Base-by-base conservation (phyloP, 2,888 invertebrate species). In the Eupithecia tripunctaria region DNA sequence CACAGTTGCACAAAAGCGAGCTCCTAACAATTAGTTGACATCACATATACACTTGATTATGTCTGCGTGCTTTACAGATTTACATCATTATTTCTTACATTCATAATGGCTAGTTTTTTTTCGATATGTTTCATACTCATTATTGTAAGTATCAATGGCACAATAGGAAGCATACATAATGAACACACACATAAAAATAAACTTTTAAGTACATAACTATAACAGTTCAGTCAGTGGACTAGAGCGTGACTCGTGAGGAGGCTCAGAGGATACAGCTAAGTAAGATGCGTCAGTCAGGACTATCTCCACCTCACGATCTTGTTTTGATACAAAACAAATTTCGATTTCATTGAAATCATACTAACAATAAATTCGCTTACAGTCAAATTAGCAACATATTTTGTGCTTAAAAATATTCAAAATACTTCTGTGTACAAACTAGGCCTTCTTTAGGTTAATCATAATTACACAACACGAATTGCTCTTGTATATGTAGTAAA, bases 271-370 rank as follows among this genome's bases (percentile, higher is more conserved):
- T n/a, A n/a, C n/a, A n/a, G n/a, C n/a, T n/a, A n/a, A n/a, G n/a
- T n/a, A n/a, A n/a, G n/a, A n/a, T n/a, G n/a, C n/a, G n/a, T n/a
- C n/a, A n/a, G n/a, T n/a, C 10, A 14, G 14, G 12, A 43, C 18
- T 43, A 32, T 6, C 32, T 5, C 43, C 18, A n/a, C 18, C n/a
- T 43, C 47, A 59, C 51, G 29, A 6, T 18, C 6, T 4, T 82
- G 92, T 92, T 92, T 92, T 92, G 91, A 92, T 91, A 82, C 92
- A 93, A 92, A 93, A 92, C 92, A 89, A 78, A 59, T 59, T 59
- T n/a, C 75, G 87, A 92, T 91, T 92, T 91, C 92, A 87, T 78
- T 84, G 92, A 92, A 92, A 92, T 90, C 89, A 27, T 59, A 27
- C 7, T 59, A 27, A 56, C 4, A 27, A 59, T 27, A 27, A 51